Conservation (phyloP, 2,797 vertebrate genomes). For the Trachops cirrhosus region DNA sequence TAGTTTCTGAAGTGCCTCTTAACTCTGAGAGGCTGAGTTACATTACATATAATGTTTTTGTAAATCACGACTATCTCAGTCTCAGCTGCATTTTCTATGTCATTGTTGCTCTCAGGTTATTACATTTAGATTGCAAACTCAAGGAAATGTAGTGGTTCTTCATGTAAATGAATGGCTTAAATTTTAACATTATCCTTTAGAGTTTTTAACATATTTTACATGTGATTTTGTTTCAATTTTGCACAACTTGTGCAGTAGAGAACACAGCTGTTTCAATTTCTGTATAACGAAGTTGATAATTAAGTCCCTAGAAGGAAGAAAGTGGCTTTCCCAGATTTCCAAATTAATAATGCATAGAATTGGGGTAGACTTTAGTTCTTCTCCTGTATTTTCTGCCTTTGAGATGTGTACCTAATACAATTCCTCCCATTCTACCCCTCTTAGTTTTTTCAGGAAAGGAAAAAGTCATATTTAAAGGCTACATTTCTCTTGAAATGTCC, state of each 20-base stretch:
- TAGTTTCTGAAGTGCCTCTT: background rate
- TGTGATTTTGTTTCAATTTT: background rate
- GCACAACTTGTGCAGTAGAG: background rate
- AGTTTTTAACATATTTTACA: background rate
- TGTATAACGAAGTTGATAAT: constrained; percentile 16
- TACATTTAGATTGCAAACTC: background rate
- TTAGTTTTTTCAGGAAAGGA: background rate
- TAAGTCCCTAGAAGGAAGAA: background rate
- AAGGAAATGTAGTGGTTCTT: background rate
- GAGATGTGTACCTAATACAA: background rate
- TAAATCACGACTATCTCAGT: background rate
- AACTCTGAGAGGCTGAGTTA: background rate
- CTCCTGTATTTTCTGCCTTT: background rate
- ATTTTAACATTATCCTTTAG: background rate
- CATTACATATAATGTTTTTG: background rate
- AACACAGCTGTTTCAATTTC: background rate
- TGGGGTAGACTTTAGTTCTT: background rate
- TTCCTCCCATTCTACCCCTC: accelerated
- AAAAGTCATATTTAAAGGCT: constrained; percentile 3
- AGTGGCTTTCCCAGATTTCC: background rate
- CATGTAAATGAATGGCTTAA: background rate
- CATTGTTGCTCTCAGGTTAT: background rate
- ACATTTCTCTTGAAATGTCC: constrained; percentile 39
- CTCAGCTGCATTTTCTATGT: background rate
- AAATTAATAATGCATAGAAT: constrained; percentile 1